A percentile compares a stretch with the other conserved stretches of the same genome.
These are phyloP conservation scores for Anguilla pacifica DNA, from an alignment of 2,797 vertebrate species.

Conservation along the genomic window DNA sequence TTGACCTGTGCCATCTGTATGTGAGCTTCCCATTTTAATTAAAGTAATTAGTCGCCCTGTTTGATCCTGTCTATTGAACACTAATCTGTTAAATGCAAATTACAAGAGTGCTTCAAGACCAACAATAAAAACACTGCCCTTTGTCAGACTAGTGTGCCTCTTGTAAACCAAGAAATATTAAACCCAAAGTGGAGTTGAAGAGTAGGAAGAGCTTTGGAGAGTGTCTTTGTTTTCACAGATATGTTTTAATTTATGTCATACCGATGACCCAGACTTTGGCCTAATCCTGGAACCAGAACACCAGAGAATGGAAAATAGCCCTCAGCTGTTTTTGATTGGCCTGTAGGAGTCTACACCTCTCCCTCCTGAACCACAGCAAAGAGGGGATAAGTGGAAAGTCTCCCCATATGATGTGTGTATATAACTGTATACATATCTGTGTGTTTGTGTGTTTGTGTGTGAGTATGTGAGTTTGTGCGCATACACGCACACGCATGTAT, in stretches of 20 bases:
- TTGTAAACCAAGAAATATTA: not conserved
- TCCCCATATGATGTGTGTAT: not conserved
- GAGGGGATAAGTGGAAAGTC: not conserved
- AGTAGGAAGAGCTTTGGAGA: not conserved
- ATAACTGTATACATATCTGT: constrained; percentile 7
- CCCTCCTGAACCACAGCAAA: not conserved
- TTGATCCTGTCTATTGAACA: constrained; percentile 19
- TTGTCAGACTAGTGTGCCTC: not conserved
- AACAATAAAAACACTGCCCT: not conserved
- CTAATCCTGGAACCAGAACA: too few relatives aligned
- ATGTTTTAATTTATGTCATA: not conserved
- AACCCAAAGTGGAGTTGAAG: not conserved
- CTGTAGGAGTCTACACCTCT: not conserved
- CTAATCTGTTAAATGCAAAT: not conserved
- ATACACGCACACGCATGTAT: not conserved
- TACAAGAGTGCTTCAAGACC: not conserved
- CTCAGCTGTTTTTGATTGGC: constrained; percentile 22
- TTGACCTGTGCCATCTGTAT: constrained; percentile 25
- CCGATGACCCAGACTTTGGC: not conserved
- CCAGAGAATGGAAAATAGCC: not conserved
- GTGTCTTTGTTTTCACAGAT: not conserved
- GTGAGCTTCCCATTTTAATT: constrained; percentile 23
- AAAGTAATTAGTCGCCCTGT: constrained; percentile 20
- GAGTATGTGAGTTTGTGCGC: not conserved
- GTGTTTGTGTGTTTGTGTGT: not conserved